phyloP scores from a whole-genome alignment of 2,888 invertebrate species.

The Sceliomorpha sp. region DNA sequence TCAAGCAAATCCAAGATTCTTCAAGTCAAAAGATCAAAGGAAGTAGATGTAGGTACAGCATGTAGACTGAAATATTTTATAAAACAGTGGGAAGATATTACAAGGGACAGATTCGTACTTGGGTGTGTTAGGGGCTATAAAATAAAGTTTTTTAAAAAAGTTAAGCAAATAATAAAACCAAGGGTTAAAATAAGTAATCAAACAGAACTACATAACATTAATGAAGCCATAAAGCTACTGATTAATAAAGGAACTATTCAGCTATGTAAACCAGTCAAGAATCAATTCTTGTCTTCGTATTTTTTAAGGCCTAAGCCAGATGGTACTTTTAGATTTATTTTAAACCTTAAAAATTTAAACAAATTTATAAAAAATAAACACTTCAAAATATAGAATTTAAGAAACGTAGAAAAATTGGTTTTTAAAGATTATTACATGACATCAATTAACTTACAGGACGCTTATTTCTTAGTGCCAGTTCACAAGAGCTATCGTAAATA shows the following conservation, averaged over 20 bases:
- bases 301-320: conserved; percentile 56
- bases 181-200: not conserved
- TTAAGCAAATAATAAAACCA: not conserved
- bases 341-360: too few relatives aligned
- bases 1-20: not conserved
- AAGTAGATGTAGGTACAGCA: conserved; percentile 14
- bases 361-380: conserved; percentile 51
- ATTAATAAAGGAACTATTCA: conserved; percentile 36
- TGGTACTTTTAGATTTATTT: conserved; percentile 46
- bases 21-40: not conserved
- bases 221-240: conserved; percentile 15
- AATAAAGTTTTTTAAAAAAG: conserved; percentile 1
- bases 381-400: too few relatives aligned
- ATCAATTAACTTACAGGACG: too few relatives aligned
- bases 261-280: conserved; percentile 15
- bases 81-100: conserved; percentile 5
- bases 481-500: not conserved
- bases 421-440: too few relatives aligned
- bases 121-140: conserved; percentile 4
- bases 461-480: conserved; percentile 8
- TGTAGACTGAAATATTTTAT: conserved; percentile 1
- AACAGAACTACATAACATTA: not conserved
- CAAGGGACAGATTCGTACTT: not conserved
- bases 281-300: conserved; percentile 55
- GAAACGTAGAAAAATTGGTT: too few relatives aligned